Conservation (phyloP, 2,797 vertebrate genomes). For the Sebastes cheni region DNA sequence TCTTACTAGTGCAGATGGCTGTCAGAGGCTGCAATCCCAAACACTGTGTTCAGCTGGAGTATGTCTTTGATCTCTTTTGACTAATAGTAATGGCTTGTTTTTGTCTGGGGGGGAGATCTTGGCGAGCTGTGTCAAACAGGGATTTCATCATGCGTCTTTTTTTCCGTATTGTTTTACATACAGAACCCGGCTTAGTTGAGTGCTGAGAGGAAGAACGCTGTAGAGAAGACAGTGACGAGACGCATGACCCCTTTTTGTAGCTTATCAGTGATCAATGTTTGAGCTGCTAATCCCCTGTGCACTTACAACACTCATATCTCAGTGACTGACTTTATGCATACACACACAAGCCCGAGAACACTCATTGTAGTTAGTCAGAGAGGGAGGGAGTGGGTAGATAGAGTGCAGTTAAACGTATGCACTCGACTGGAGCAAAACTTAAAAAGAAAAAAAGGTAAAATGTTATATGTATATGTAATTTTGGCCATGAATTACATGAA, state of each 20-base stretch:
- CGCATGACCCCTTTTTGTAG: slow-evolving; percentile 55
- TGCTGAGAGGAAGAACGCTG: slow-evolving; percentile 40
- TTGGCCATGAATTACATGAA: too few relatives aligned
- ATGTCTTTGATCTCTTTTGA: slow-evolving; percentile 79
- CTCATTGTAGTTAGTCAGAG: slow-evolving; percentile 3
- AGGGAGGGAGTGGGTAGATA: not conserved
- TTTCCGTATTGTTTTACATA: slow-evolving; percentile 48
- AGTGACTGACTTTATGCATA: slow-evolving; percentile 42
- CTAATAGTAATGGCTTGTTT: slow-evolving; percentile 78
- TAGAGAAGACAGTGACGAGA: slow-evolving; percentile 54
- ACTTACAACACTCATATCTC: slow-evolving; percentile 69
- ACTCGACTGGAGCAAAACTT: not conserved
- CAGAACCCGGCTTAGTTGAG: slow-evolving; percentile 31
- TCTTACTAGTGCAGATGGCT: slow-evolving; percentile 68
- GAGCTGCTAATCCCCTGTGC: slow-evolving; percentile 68
- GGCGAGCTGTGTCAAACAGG: slow-evolving; percentile 74
- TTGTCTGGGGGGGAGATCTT: slow-evolving; percentile 65
- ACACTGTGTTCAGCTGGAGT: slow-evolving; percentile 58
- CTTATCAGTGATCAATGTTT: slow-evolving; percentile 76
- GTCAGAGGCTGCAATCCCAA: slow-evolving; percentile 69
- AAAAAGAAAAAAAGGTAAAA: not conserved
- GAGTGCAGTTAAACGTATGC: slow-evolving; percentile 10
- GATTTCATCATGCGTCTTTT: slow-evolving; percentile 69
- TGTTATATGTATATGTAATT: not conserved
- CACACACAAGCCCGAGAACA: slow-evolving; percentile 39